A percentile compares a stretch with the other conserved stretches of the same genome.
phyloP scores from a whole-genome alignment of 2,797 vertebrate species.

The Galaxias olidus region DNA sequence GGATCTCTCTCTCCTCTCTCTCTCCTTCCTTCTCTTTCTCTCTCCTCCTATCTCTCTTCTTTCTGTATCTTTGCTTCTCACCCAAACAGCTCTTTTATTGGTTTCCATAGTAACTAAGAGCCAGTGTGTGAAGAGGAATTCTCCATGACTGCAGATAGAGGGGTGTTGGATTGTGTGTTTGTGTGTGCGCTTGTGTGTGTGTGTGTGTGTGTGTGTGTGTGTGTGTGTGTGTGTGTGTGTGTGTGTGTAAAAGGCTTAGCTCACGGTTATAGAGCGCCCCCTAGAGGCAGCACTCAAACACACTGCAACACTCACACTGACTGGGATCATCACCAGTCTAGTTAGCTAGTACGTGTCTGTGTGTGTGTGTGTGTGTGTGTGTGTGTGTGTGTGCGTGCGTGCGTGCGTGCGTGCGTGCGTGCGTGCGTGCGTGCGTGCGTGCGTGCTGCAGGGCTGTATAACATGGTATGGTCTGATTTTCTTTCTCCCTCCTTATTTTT shows the following conservation, averaged over 20 bases:
- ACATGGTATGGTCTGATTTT: no score
- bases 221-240: neutral
- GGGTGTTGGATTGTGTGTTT: neutral
- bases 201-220: neutral
- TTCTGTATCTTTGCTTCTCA: slow-evolving; percentile 32
- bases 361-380: slow-evolving; percentile 40
- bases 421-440: no score
- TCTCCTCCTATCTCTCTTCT: slow-evolving; percentile 26
- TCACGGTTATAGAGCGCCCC: neutral
- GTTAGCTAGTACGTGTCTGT: slow-evolving; percentile 59
- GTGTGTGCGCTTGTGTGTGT: neutral
- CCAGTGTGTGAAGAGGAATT: slow-evolving; percentile 56
- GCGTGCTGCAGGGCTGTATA: no score
- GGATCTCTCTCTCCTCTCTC: slow-evolving; percentile 53
- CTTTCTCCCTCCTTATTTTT: no score
- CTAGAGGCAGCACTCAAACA: neutral
- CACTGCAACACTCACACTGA: neutral
- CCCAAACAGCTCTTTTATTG: slow-evolving; percentile 60
- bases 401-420: slow-evolving; percentile 30
- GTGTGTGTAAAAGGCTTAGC: no score
- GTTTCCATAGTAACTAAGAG: slow-evolving; percentile 68
- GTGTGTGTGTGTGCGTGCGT: no score
- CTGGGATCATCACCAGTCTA: slow-evolving; percentile 69
- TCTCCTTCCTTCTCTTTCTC: slow-evolving; percentile 43
- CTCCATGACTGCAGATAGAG: slow-evolving; percentile 47